Conservation (phyloP, 2,888 invertebrate genomes). For the Amphipoea lucens region DNA sequence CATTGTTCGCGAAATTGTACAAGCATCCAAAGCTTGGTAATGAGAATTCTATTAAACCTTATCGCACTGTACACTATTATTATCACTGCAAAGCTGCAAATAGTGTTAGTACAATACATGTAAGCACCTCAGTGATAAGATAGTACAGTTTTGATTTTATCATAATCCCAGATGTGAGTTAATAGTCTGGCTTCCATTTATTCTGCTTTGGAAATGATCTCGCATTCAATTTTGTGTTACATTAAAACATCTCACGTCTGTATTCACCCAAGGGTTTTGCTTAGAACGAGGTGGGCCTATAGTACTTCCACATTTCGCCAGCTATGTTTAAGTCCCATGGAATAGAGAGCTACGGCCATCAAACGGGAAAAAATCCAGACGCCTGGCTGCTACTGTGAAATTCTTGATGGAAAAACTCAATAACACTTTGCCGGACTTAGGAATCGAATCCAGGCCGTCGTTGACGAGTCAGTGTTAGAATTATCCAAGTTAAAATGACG, state of each 20-base stretch:
- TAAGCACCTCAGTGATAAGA: constrained; percentile 9
- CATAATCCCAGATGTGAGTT: not conserved
- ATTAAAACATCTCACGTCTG: not conserved
- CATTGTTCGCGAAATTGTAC: not conserved
- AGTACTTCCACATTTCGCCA: not conserved
- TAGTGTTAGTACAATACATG: constrained; percentile 1
- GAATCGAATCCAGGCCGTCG: not conserved
- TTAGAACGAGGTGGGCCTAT: not conserved
- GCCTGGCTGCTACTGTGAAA: not conserved
- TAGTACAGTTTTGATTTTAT: constrained; percentile 8
- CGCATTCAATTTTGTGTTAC: not conserved
- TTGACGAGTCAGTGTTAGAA: not conserved
- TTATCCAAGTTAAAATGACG: not conserved
- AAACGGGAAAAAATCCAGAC: not conserved
- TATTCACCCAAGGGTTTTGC: not conserved
- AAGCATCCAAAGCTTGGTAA: not conserved
- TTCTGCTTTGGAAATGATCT: not conserved
- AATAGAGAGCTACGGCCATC: not conserved
- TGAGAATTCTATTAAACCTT: constrained; percentile 4
- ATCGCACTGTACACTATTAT: constrained; percentile 7
- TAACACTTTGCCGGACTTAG: not conserved
- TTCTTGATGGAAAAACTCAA: not conserved
- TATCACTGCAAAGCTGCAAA: constrained; percentile 19
- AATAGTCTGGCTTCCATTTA: not conserved
- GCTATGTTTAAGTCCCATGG: not conserved